These are phyloP conservation scores for Ptilorrhoa leucosticta DNA, from an alignment of 2,113 vertebrate genomes.

Conservation along the genomic window DNA sequence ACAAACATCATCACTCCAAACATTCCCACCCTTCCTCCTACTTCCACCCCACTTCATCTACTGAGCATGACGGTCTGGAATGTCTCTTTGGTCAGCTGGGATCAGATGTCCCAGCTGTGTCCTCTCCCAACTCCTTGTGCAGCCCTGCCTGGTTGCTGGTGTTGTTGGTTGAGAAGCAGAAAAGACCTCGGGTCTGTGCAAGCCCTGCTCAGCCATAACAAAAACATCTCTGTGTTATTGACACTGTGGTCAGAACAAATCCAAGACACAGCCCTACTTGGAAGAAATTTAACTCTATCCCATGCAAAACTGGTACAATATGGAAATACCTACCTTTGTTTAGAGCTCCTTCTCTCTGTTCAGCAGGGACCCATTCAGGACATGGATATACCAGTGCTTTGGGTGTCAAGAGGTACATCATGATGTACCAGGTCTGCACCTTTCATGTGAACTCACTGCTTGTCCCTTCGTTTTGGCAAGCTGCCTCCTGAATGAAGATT, in stretches of 20 bases:
- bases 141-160: accelerated
- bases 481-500: not conserved
- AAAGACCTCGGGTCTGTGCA: too few relatives aligned
- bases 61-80: not conserved
- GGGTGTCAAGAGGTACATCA: accelerated
- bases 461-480: not conserved
- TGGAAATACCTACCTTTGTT: not conserved
- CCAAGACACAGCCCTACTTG: not conserved
- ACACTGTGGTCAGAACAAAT: not conserved
- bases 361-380: not conserved
- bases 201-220: not conserved
- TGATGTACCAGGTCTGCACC: accelerated
- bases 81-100: not conserved
- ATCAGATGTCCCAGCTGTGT: not conserved
- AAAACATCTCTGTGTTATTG: not conserved
- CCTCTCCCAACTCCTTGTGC: not conserved
- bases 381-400: not conserved
- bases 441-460: not conserved
- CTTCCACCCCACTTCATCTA: not conserved
- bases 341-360: not conserved
- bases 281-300: not conserved
- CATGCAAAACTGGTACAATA: not conserved
- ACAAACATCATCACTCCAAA: accelerated
- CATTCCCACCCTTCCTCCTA: accelerated
- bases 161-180: not conserved